These are phyloP conservation scores for Emydoidea blandingii DNA, from an alignment of 2,797 vertebrate species.

Conservation along the genomic window DNA sequence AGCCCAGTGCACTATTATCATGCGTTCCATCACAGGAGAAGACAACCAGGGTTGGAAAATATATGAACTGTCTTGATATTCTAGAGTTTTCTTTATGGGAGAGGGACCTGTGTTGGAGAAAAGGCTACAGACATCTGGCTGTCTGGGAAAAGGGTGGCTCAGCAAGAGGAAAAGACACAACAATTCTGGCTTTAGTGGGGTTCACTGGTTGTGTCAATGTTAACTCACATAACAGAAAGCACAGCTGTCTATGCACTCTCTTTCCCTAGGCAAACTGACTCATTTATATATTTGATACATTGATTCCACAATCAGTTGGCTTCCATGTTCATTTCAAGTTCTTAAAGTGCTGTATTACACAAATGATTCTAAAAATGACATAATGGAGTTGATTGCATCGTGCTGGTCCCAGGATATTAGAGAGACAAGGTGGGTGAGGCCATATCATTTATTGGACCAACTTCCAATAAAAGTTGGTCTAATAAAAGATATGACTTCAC, in stretches of 20 bases:
- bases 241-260: not conserved
- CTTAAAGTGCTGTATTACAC: not conserved
- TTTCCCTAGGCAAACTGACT: not conserved
- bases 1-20: not conserved
- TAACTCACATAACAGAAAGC: not conserved
- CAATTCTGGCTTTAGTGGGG: not conserved
- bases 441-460: too few species aligned
- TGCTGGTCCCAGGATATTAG: too few species aligned
- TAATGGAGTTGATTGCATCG: not conserved
- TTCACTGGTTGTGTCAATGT: not conserved
- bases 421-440: too few species aligned
- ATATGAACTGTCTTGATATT: constrained; percentile 27
- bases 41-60: constrained; percentile 12
- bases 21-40: constrained; percentile 36
- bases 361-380: not conserved
- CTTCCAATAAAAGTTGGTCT: too few species aligned
- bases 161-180: constrained; percentile 12
- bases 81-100: constrained; percentile 31
- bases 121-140: constrained; percentile 31
- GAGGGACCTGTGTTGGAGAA: constrained; percentile 14
- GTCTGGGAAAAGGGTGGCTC: constrained; percentile 43
- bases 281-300: not conserved
- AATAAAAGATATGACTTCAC: too few species aligned
- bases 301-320: not conserved
- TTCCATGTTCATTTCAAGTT: not conserved